Evolutionary conservation across 2,797 vertebrate species (phyloP).

Genomic region (Alectoris magna): DNA sequence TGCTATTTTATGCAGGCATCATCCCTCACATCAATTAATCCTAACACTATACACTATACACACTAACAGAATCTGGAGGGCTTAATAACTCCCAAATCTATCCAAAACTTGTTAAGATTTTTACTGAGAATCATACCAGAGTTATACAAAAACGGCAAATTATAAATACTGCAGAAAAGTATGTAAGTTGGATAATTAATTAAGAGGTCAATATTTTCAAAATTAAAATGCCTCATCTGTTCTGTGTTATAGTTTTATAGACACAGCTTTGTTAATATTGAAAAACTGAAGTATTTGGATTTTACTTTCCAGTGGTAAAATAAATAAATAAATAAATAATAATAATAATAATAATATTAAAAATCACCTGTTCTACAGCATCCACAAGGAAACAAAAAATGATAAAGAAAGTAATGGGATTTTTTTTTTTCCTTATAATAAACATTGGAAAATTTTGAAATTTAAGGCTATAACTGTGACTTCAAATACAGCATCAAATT

Average conservation of each 20-base stretch:
- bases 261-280: background rate
- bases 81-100: background rate
- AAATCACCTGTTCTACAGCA: background rate
- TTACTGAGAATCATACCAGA: background rate
- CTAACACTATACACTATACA: fast-evolving
- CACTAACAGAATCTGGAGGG: background rate
- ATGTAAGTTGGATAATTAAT: background rate
- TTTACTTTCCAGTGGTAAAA: background rate
- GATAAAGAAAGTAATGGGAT: background rate
- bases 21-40: background rate
- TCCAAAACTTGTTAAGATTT: background rate
- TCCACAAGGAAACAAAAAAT: background rate
- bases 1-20: background rate
- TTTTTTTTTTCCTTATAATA: background rate
- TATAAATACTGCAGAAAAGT: background rate
- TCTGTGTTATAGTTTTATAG: background rate
- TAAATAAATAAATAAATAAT: background rate
- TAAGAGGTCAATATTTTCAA: background rate
- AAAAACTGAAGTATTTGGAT: background rate
- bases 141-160: background rate
- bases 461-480: fast-evolving
- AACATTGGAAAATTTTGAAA: background rate
- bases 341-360: background rate
- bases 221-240: background rate
- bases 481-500: background rate